These are phyloP conservation scores for Microtus californicus DNA, from an alignment of 2,797 vertebrate genomes.

Conservation along the genomic window DNA sequence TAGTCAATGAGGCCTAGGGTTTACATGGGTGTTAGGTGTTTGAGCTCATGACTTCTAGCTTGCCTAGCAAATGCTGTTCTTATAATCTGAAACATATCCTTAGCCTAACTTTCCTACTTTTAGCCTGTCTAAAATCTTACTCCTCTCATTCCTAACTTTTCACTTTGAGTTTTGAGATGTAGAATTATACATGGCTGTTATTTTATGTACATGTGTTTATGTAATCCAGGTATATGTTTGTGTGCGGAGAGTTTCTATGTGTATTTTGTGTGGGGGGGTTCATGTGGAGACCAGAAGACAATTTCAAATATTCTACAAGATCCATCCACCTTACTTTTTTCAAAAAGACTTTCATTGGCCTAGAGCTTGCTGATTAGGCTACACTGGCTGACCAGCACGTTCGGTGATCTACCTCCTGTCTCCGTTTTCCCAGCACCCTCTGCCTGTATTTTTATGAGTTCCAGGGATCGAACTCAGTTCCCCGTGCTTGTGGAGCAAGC, in stretches of 20 bases:
- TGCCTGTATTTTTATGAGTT: not conserved
- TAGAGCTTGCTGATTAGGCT: not conserved
- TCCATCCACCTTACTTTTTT: not conserved
- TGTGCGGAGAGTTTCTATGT: not conserved
- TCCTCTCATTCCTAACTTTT: not conserved
- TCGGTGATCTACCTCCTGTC: not conserved
- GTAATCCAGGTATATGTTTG: not conserved
- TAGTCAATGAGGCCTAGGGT: too few relatives aligned
- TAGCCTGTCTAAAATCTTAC: constrained; percentile 2
- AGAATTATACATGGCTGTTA: not conserved
- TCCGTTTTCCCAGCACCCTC: not conserved
- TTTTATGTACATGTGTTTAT: not conserved
- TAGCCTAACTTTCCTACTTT: not conserved
- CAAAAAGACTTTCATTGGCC: not conserved
- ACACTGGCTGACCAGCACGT: not conserved
- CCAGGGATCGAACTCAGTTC: not conserved
- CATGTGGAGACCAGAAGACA: not conserved
- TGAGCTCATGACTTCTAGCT: not conserved
- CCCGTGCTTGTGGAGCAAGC: not conserved
- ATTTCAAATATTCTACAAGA: not conserved
- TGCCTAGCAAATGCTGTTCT: not conserved
- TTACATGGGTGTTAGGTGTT: not conserved
- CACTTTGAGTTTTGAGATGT: not conserved
- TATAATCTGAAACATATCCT: not conserved
- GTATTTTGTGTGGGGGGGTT: not conserved